phyloP scores from a whole-genome alignment of 2,888 invertebrate genomes.

The Chironomus riparius region DNA sequence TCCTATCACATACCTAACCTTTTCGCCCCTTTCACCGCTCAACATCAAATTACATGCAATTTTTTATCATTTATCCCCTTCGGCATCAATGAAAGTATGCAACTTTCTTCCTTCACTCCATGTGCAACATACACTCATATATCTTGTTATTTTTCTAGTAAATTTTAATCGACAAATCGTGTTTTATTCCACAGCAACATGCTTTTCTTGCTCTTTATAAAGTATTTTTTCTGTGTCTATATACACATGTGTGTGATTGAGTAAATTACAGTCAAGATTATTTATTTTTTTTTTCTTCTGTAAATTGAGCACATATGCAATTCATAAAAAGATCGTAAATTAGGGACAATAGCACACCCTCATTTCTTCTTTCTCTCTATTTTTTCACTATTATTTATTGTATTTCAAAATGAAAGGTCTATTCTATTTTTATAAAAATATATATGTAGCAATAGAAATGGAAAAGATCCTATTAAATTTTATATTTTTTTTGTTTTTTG shows the following conservation, averaged over 20 bases:
- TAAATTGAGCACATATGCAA: constrained; percentile 6
- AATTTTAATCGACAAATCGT: constrained; percentile 15
- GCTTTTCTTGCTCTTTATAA: no score
- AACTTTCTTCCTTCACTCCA: not conserved
- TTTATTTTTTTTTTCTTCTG: not conserved
- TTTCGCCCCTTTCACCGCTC: not conserved
- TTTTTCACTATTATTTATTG: not conserved
- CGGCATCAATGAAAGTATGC: not conserved
- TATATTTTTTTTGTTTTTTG: no score
- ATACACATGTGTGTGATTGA: not conserved
- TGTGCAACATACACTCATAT: not conserved
- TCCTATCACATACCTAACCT: no score
- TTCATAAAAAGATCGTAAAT: constrained; percentile 18
- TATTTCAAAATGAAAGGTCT: no score
- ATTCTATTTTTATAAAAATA: not conserved
- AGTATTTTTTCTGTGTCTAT: no score
- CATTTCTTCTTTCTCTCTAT: no score
- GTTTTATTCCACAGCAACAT: not conserved
- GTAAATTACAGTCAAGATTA: not conserved
- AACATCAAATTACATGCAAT: not conserved
- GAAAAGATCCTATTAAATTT: not conserved
- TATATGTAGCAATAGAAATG: not conserved
- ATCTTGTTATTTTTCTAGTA: not conserved
- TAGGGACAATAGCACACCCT: constrained; percentile 14
- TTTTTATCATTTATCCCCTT: not conserved